Conservation (phyloP, 2,113 vertebrate species). For the Tursiops truncatus region DNA sequence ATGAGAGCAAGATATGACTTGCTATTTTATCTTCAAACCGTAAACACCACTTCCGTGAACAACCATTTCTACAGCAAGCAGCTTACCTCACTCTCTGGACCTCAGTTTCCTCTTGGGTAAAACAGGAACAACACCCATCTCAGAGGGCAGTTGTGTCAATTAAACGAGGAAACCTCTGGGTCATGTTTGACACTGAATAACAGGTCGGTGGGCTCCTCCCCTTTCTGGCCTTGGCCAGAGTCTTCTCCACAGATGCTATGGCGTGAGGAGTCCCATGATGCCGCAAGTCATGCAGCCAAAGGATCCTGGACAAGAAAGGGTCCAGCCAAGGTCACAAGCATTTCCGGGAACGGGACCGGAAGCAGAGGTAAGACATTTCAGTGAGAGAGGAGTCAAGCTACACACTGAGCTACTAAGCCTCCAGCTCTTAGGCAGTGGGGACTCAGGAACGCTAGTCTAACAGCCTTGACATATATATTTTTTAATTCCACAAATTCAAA, state of each 20-base stretch:
- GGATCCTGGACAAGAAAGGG: neutral
- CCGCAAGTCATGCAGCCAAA: neutral
- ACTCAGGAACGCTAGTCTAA: neutral
- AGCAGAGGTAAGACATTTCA: neutral
- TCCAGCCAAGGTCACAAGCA: neutral
- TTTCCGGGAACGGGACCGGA: neutral
- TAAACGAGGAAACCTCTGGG: neutral
- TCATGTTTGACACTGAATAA: neutral
- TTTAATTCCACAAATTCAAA: constrained; percentile 42
- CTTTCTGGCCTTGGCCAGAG: neutral
- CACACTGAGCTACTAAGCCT: neutral
- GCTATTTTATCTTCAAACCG: neutral
- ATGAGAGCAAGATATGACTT: neutral
- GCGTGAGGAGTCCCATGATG: neutral
- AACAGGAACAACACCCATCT: neutral
- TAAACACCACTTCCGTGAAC: neutral
- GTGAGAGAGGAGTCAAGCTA: neutral
- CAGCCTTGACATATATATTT: neutral
- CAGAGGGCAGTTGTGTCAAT: neutral
- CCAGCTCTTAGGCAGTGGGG: neutral
- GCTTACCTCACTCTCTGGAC: neutral
- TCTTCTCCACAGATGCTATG: neutral
- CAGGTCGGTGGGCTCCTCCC: neutral
- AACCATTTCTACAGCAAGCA: neutral
- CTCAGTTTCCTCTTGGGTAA: neutral